phyloP scores from a whole-genome alignment of 2,888 invertebrate species.

The Drosophila anomalata region DNA sequence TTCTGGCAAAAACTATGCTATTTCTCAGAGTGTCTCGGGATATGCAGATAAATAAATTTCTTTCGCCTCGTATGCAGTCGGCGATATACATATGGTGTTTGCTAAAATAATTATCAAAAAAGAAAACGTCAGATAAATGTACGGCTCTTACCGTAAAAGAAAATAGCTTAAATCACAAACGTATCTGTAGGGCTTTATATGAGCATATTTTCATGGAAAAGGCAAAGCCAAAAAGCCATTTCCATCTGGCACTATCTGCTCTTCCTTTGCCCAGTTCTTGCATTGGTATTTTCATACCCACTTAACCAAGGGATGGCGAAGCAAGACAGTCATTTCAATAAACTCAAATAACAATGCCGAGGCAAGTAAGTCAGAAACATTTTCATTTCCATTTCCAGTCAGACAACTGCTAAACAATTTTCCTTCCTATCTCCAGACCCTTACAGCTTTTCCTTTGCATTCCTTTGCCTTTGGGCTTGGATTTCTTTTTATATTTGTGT shows the following conservation, averaged over 20 bases:
- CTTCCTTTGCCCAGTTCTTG: neutral
- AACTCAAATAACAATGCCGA: conserved; percentile 37
- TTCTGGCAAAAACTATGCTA: conserved; percentile 21
- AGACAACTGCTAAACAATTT: conserved; percentile 45
- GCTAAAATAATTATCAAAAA: conserved; percentile 13
- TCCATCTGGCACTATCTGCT: conserved; percentile 12
- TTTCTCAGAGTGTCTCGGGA: conserved; percentile 1
- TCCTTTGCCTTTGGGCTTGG: conserved; percentile 17
- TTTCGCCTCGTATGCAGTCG: neutral
- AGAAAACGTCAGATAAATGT: neutral
- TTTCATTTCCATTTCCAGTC: conserved; percentile 45
- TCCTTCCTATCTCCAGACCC: conserved; percentile 15
- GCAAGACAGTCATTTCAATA: conserved; percentile 40
- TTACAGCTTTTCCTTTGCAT: conserved; percentile 18
- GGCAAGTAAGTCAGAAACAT: conserved; percentile 55
- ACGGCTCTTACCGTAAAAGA: neutral
- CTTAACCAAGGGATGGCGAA: conserved; percentile 28
- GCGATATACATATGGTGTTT: conserved; percentile 1
- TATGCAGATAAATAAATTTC: conserved; percentile 14
- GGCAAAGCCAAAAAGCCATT: conserved; percentile 30
- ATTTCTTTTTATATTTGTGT: conserved; percentile 26
- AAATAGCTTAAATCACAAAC: conserved; percentile 5
- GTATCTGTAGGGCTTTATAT: conserved; percentile 9
- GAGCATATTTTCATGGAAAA: neutral
- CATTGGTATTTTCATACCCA: conserved; percentile 48